Evolutionary conservation across 2,888 invertebrate species (phyloP).

Genomic region (Minunthozetes semirufus): DNA sequence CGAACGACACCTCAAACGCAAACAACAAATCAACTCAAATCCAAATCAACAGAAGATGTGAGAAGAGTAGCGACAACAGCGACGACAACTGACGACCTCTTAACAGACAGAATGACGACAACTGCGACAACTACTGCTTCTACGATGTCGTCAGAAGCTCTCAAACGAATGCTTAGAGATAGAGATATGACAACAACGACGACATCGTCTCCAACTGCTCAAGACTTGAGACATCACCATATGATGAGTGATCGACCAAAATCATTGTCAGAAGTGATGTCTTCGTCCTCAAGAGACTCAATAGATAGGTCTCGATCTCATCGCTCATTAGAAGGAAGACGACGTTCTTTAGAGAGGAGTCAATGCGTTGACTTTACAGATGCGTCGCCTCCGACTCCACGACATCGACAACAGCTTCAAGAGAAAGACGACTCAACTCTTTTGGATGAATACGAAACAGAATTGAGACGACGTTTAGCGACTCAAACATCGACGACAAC

Average conservation of each 20-base stretch:
- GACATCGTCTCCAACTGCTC: slow-evolving; percentile 33
- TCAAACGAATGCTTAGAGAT: slow-evolving; percentile 19
- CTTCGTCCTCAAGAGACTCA: slow-evolving; percentile 45
- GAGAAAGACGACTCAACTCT: neutral
- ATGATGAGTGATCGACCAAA: slow-evolving; percentile 11
- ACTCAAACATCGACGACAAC: neutral
- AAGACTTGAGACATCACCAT: neutral
- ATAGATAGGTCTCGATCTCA: slow-evolving; percentile 44
- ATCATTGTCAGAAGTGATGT: slow-evolving; percentile 27
- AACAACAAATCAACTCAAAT: neutral
- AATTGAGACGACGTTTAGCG: slow-evolving; percentile 25
- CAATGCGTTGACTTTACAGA: slow-evolving; percentile 64
- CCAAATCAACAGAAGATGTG: slow-evolving; percentile 23
- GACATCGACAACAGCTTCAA: neutral
- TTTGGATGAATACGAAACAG: slow-evolving; percentile 28
- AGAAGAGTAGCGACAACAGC: slow-evolving; percentile 34
- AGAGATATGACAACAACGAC: slow-evolving; percentile 30
- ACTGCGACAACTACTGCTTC: slow-evolving; percentile 37
- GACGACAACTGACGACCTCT: slow-evolving; percentile 36
- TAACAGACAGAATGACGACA: slow-evolving; percentile 25
- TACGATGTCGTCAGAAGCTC: slow-evolving; percentile 6
- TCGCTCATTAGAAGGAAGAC: slow-evolving; percentile 42
- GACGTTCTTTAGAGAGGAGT: slow-evolving; percentile 43
- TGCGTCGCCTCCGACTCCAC: slow-evolving; percentile 84
- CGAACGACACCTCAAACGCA: neutral